A percentile compares a stretch with the other conserved stretches of the same genome.
Conservation (phyloP, 1,140 invertebrate species). For the Tenebrio molitor region DNA sequence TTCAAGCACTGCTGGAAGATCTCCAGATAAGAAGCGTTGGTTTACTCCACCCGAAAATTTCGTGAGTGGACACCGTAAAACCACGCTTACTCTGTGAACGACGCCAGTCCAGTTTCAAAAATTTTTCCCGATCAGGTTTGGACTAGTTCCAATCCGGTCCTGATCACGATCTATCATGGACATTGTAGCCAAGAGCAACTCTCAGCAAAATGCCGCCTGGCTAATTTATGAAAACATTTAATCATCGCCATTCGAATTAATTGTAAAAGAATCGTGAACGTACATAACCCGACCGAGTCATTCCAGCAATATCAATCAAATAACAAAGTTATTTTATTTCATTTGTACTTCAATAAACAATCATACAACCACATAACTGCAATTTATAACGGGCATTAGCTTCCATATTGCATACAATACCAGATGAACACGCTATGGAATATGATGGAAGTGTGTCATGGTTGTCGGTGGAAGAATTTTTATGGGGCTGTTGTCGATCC, state of each 20-base stretch:
- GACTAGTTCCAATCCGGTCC: neutral
- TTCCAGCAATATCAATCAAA: slow-evolving; percentile 26
- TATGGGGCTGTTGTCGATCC: too few relatives aligned
- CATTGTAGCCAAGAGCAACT: too few relatives aligned
- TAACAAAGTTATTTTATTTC: slow-evolving; percentile 30
- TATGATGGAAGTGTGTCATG: slow-evolving; percentile 21
- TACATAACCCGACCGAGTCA: neutral
- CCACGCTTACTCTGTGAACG: too few relatives aligned
- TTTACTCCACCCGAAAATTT: too few relatives aligned
- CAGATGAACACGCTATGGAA: slow-evolving; percentile 7
- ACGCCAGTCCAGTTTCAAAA: too few relatives aligned
- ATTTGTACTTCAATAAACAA: slow-evolving; percentile 30
- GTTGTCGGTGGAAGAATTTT: too few relatives aligned
- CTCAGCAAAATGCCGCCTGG: too few relatives aligned
- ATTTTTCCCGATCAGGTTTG: neutral
- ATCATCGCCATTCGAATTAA: slow-evolving; percentile 4
- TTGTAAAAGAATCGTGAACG: slow-evolving; percentile 32
- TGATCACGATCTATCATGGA: neutral
- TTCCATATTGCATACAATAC: slow-evolving; percentile 15
- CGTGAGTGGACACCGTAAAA: too few relatives aligned
- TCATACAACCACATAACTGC: slow-evolving; percentile 32
- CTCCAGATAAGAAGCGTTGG: too few relatives aligned
- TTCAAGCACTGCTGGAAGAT: too few relatives aligned
- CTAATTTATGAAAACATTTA: neutral
- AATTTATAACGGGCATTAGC: slow-evolving; percentile 35